A percentile compares a stretch with the other conserved stretches of the same genome.
Conservation (phyloP, 2,113 vertebrate genomes). For the Orientallactaga bullata region DNA sequence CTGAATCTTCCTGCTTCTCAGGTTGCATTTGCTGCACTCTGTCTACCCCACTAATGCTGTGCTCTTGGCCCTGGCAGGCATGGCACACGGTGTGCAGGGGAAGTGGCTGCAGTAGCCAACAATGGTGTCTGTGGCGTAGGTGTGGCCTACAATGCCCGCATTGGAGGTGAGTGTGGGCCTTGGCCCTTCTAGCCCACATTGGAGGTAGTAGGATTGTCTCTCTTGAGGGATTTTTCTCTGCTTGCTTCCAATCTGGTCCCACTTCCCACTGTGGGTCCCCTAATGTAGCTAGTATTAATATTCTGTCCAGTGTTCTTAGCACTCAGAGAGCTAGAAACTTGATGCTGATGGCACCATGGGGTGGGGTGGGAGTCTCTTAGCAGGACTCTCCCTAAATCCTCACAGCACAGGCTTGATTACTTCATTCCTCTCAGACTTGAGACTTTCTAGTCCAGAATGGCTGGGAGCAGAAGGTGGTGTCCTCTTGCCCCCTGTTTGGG, state of each 20-base stretch:
- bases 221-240: not conserved
- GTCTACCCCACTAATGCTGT: not conserved
- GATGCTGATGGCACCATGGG: not conserved
- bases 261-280: not conserved
- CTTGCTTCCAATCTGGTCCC: not conserved
- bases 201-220: not conserved
- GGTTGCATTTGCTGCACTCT: not conserved
- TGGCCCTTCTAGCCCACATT: not conserved
- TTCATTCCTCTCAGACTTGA: not conserved
- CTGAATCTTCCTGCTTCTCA: not conserved
- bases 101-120: conserved; percentile 95
- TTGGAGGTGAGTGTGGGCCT: conserved; percentile 91
- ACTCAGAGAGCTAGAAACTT: not conserved
- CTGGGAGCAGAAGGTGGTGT: not conserved
- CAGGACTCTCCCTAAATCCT: not conserved
- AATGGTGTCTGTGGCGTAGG: conserved; percentile 96
- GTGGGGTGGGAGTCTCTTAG: not conserved
- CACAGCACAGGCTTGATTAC: not conserved
- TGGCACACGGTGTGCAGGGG: conserved; percentile 96
- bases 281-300: not conserved
- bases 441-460: not conserved
- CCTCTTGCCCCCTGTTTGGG: not conserved
- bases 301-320: not conserved
- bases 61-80: conserved; percentile 87
- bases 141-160: conserved; percentile 95